Base-by-base conservation (phyloP, 2,888 invertebrate species). In the Drymonia ruficornis region DNA sequence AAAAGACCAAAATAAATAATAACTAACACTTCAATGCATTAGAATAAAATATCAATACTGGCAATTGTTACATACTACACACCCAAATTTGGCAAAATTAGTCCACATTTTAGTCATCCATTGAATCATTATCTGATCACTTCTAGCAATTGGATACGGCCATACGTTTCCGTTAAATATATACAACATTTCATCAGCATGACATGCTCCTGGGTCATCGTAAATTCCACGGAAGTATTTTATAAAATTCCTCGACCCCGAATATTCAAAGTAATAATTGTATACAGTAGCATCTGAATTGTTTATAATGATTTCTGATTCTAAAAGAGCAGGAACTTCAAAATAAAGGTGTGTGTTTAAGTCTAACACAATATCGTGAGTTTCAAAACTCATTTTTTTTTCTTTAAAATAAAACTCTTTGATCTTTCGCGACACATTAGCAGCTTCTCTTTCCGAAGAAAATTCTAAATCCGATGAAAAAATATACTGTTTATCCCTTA, bases 371-470 rank as follows among this genome's bases (percentile, higher is more conserved):
- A 80, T 86, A 70, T 70, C 81, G 74, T 63, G 77, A 56, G 54
- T 81, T 49, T 67, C 84, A 78, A 67, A 84, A 83, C 43, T 90
- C 62, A 75, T 86, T 67, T 12, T 81, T 55, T 91, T 86, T 73
- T 77, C 78, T 54, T 76, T 81, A 43, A 94, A 83, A 9, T 93
- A 94, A 57, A 91, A 68, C 71, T 87, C 67, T 72, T 76, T 78
- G 34, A 93, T 51, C 69, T 76, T 64, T 54, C 59, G 61, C 19
- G 78, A 70, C 2, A 68, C 65, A 16, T 54, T 16, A 1, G 57
- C 53, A 6, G 78, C 81, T 70, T 80, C 78, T 8, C 64, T 52
- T 50, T 80, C 70, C 6, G 74, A 64, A n/a, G 65, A 34, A 61
- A 87, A 84, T 38, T 67, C 65, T 53, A 85, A 67, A 67, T 87